Evolutionary conservation across 64 coral and sea anemone species (phyloP).

Genomic region (Acropora yongei): DNA sequence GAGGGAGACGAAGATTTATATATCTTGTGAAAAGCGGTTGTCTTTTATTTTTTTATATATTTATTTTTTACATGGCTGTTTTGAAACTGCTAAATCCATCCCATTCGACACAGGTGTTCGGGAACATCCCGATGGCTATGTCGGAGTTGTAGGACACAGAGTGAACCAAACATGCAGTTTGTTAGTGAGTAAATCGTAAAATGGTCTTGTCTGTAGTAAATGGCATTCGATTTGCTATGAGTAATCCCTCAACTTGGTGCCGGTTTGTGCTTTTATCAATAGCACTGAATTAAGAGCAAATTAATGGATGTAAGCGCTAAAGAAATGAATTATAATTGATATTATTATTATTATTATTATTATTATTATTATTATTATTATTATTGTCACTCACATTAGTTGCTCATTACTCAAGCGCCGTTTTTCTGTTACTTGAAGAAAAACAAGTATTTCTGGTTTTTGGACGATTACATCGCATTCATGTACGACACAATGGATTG

Average conservation of each 20-base stretch:
- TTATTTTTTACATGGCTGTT: neutral
- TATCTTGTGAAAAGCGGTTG: too few relatives aligned
- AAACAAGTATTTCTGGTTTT: slow-evolving; percentile 29
- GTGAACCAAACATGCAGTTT: neutral
- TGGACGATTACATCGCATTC: neutral
- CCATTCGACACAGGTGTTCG: neutral
- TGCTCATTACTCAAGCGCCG: neutral
- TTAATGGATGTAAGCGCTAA: too few relatives aligned
- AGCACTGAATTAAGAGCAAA: too few relatives aligned
- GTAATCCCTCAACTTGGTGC: too few relatives aligned
- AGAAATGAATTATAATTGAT: too few relatives aligned
- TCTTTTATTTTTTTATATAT: too few relatives aligned
- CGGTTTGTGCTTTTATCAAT: too few relatives aligned
- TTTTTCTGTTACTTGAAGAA: neutral
- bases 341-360: too few relatives aligned
- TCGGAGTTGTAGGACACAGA: slow-evolving; percentile 12
- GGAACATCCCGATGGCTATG: slow-evolving; percentile 7
- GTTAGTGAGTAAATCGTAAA: slow-evolving; percentile 5
- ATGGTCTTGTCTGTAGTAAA: too few relatives aligned
- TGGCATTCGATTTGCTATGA: too few relatives aligned
- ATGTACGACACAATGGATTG: neutral
- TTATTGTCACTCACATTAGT: neutral
- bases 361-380: too few relatives aligned
- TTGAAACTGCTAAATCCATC: neutral
- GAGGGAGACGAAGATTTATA: too few relatives aligned